Base-by-base conservation (phyloP, 2,888 invertebrate genomes). In the Pecten maximus region DNA sequence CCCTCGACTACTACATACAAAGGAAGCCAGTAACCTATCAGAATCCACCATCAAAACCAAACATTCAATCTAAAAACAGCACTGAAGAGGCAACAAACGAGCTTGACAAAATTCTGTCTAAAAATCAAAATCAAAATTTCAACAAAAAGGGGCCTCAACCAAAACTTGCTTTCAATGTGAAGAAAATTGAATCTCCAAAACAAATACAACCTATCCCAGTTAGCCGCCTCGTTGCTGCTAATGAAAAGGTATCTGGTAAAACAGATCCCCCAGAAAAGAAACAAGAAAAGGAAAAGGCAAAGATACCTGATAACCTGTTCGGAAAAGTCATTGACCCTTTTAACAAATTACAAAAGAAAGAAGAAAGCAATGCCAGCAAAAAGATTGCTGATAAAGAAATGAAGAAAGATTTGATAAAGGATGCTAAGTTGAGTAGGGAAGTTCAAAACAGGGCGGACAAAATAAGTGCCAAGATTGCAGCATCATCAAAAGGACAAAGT, bases 191-290 rank as follows among this genome's bases (percentile, higher is more conserved):
- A 74, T 28, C 74, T 74, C 74, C 74, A 0, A 74, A 74, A 74
- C 74, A 74, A 74, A 74, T 74, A 74, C 74, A 74, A 35, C 74
- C 74, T 28, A 15, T 74, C 35, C 74, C 74, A 23, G 74, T 74
- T 10, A 74, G 74, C 10, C 74, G 74, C 10, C 74, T 74, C 2
- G 74, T 74, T 35, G 74, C 6, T 74, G 28, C 74, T 35, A 74
- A 74, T 35, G 74, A 74, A 6, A 74, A 74, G 35, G 35, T 28
- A 10, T 35, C 74, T 23, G 23, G 23, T 8, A 28, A 74, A 74
- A 28, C 28, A 74, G 74, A 74, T 3, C 23, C 50, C 15, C 15
- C 50, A 8, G 74, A 74, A 74, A 74, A 74, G 28, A 74, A 74
- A 74, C 74, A 74, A 74, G 35, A 35, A 74, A 74, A 35, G 35